phyloP scores from a whole-genome alignment of 2,888 invertebrate species.

The Aleiodes testaceus region DNA sequence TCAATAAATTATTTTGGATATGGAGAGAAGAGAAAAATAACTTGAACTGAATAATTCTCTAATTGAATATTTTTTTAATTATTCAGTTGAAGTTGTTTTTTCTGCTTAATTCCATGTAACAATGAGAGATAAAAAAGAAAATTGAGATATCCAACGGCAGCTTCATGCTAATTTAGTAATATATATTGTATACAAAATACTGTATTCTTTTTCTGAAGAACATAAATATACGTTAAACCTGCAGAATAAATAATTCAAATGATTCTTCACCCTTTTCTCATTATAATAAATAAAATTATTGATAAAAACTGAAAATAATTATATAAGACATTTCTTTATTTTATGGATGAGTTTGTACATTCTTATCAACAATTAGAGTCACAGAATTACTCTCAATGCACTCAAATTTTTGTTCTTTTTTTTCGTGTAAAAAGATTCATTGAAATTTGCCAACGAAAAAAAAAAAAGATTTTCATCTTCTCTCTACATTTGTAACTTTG shows the following conservation, averaged over 20 bases:
- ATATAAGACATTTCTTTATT: slow-evolving; percentile 59
- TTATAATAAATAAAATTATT: not conserved
- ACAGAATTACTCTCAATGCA: slow-evolving; percentile 54
- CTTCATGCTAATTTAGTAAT: slow-evolving; percentile 49
- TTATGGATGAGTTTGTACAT: slow-evolving; percentile 67
- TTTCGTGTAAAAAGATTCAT: slow-evolving; percentile 45
- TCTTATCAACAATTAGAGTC: slow-evolving; percentile 62
- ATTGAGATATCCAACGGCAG: slow-evolving; percentile 36
- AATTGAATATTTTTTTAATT: slow-evolving; percentile 2
- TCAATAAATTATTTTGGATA: slow-evolving; percentile 1
- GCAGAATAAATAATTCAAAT: slow-evolving; percentile 57
- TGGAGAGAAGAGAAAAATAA: not conserved
- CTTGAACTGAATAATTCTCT: slow-evolving; percentile 14
- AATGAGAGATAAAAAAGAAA: slow-evolving; percentile 11
- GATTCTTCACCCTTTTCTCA: slow-evolving; percentile 60
- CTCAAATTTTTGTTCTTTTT: slow-evolving; percentile 41
- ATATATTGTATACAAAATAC: slow-evolving; percentile 55
- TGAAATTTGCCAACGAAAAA: slow-evolving; percentile 37
- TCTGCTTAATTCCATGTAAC: not conserved
- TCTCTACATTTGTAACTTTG: slow-evolving; percentile 44
- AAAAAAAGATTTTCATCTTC: slow-evolving; percentile 34
- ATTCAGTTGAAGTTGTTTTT: not conserved
- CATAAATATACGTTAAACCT: slow-evolving; percentile 58
- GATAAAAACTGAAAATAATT: slow-evolving; percentile 18
- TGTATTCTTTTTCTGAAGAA: slow-evolving; percentile 58